Conservation (phyloP, 2,888 invertebrate genomes). For the Antheraea assamensis region DNA sequence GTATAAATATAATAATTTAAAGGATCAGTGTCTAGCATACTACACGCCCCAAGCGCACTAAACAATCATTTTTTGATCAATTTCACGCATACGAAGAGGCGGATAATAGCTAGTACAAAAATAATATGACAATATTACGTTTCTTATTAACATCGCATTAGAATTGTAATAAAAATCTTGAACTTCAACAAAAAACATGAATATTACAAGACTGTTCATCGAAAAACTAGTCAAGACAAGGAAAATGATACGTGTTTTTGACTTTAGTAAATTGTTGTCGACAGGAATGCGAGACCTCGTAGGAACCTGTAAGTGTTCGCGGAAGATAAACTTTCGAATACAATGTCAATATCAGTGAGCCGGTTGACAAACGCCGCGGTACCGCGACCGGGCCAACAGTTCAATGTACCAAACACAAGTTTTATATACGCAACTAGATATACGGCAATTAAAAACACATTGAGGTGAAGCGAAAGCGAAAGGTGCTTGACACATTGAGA, state of each 20-base stretch:
- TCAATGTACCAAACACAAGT: slow-evolving; percentile 42
- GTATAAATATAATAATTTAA: too few species aligned
- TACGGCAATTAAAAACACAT: slow-evolving; percentile 40
- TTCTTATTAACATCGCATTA: too few species aligned
- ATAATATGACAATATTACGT: too few species aligned
- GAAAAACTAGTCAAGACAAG: background rate
- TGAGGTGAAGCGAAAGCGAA: slow-evolving; percentile 56
- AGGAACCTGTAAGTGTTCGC: slow-evolving; percentile 54
- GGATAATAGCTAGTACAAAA: too few species aligned
- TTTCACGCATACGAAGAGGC: too few species aligned
- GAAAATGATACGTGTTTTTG: slow-evolving; percentile 32
- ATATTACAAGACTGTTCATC: background rate
- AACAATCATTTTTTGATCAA: too few species aligned
- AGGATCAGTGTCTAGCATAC: too few species aligned
- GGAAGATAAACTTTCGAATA: slow-evolving; percentile 72
- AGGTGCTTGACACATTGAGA: slow-evolving; percentile 47
- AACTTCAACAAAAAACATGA: background rate
- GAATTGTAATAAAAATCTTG: background rate
- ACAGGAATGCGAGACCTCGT: slow-evolving; percentile 56
- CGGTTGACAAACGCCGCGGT: slow-evolving; percentile 35
- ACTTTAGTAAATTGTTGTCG: slow-evolving; percentile 34
- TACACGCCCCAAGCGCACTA: too few species aligned
- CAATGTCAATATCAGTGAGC: slow-evolving; percentile 62
- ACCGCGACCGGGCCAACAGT: slow-evolving; percentile 28
- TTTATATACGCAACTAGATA: slow-evolving; percentile 31